phyloP scores from a whole-genome alignment of 2,888 invertebrate species.

The Amiota mariae region DNA sequence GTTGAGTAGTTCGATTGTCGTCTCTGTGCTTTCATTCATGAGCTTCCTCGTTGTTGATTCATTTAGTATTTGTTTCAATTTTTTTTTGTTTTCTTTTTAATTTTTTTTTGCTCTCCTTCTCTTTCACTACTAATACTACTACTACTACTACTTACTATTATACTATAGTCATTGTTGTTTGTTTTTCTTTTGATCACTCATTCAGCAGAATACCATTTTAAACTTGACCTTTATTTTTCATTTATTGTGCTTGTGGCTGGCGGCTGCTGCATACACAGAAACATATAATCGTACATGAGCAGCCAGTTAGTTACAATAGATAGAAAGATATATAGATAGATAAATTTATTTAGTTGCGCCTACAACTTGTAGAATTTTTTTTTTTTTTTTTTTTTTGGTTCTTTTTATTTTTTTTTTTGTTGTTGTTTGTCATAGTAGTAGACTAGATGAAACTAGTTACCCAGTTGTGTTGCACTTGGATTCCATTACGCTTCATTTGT shows the following conservation, averaged over 20 bases:
- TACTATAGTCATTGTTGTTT: no score
- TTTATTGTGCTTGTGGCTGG: slow-evolving; percentile 55
- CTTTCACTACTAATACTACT: neutral
- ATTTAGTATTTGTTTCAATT: slow-evolving; percentile 33
- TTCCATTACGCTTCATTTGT: slow-evolving; percentile 4
- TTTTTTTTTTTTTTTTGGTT: slow-evolving; percentile 40
- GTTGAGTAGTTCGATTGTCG: no score
- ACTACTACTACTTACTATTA: no score
- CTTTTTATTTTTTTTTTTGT: slow-evolving; percentile 30
- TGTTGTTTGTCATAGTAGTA: neutral
- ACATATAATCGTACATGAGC: no score
- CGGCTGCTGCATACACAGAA: slow-evolving; percentile 42
- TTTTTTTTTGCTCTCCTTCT: neutral
- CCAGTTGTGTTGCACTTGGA: no score
- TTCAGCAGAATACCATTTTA: slow-evolving; percentile 37
- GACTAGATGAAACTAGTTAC: no score
- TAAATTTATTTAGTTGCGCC: no score
- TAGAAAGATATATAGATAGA: no score
- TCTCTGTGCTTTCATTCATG: neutral
- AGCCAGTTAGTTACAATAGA: no score
- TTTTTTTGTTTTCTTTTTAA: no score
- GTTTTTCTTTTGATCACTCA: neutral
- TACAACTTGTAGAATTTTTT: no score
- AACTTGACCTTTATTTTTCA: slow-evolving; percentile 63
- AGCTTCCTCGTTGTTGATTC: slow-evolving; percentile 39